Evolutionary conservation across 2,797 vertebrate genomes (phyloP).

Genomic region (Lindbergichthys nudifrons): DNA sequence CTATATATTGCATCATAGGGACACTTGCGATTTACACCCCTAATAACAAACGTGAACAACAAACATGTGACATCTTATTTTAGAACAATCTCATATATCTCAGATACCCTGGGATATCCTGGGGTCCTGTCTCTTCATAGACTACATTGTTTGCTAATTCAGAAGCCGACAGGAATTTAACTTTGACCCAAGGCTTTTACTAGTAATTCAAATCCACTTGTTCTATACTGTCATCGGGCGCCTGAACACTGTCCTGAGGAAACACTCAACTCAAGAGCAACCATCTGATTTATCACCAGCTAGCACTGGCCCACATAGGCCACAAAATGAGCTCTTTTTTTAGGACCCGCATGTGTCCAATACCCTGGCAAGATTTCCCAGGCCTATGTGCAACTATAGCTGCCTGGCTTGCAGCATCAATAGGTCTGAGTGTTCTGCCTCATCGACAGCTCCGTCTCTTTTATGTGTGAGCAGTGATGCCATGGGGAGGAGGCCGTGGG

Average conservation of each 20-base stretch:
- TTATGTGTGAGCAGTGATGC: constrained; percentile 63
- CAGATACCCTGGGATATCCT: background rate
- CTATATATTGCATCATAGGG: too few relatives aligned
- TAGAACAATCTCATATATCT: background rate
- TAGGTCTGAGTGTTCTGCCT: constrained; percentile 67
- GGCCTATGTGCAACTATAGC: constrained; percentile 41
- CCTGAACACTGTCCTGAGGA: constrained; percentile 18
- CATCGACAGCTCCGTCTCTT: constrained; percentile 53
- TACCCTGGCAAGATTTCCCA: constrained; percentile 39
- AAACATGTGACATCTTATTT: background rate
- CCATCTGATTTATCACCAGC: constrained; percentile 22
- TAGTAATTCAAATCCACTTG: constrained; percentile 6
- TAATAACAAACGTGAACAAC: background rate
- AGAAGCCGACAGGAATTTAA: constrained; percentile 19
- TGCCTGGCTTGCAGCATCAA: constrained; percentile 59
- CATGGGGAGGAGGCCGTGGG: constrained; percentile 59
- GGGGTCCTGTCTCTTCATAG: background rate
- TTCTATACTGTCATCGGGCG: background rate
- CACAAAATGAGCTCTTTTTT: constrained; percentile 34
- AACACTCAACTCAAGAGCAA: constrained; percentile 11
- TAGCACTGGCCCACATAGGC: constrained; percentile 6
- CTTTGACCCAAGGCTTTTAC: constrained; percentile 16
- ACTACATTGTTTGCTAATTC: constrained; percentile 19
- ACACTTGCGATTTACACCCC: too few relatives aligned
- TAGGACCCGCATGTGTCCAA: constrained; percentile 33